Evolutionary conservation across 2,113 vertebrate species (phyloP).

Genomic region (Cettia cetti): DNA sequence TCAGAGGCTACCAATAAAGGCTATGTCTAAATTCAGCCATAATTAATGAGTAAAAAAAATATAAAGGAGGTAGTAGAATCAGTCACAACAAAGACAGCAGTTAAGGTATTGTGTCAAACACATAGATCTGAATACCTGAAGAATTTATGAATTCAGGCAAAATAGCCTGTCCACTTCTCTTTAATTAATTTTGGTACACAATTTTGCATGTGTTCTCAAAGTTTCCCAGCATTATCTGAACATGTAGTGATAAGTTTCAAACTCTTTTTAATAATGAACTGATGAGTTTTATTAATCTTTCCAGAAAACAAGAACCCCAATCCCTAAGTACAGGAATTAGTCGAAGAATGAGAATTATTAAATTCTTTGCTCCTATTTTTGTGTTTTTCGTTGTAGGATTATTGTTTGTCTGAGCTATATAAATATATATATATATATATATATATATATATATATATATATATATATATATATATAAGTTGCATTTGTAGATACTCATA

Average conservation of each 20-base stretch:
- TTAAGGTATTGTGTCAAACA: background rate
- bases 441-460: background rate
- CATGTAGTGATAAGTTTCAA: background rate
- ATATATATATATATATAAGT: background rate
- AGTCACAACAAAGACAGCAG: background rate
- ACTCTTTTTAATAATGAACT: background rate
- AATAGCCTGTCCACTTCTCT: background rate
- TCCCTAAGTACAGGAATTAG: background rate
- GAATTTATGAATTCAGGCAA: background rate
- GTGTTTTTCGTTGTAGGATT: background rate
- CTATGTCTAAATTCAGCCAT: background rate
- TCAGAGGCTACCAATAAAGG: background rate
- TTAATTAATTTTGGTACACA: accelerated
- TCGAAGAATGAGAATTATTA: background rate
- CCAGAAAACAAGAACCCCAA: background rate
- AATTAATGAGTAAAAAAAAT: background rate
- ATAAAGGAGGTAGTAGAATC: background rate
- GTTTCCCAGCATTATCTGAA: background rate
- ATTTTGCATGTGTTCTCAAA: background rate
- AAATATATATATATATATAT: background rate
- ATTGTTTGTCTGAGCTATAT: background rate
- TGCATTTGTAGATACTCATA: background rate
- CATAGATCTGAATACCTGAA: background rate
- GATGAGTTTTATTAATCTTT: background rate
- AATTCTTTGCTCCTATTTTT: background rate